Evolutionary conservation across 1,140 invertebrate genomes (phyloP), one percentile per base, ranked within the genome.

Genomic region (Oscheius sp.): DNA sequence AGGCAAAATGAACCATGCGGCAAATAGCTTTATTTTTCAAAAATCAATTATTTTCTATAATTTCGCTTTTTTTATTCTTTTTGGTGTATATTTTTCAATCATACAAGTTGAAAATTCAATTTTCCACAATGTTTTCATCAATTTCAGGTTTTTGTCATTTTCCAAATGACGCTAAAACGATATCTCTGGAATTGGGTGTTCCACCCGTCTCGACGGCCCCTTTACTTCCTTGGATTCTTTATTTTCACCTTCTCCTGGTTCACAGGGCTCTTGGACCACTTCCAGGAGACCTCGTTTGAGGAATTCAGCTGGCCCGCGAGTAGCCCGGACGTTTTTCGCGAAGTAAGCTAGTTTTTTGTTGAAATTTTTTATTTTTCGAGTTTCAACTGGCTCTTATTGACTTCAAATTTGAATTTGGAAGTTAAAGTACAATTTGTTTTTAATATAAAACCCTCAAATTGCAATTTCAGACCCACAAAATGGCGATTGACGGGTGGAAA

Each of bases 231-330:
- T n/a, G 7, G 7, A 10, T n/a, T 42, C 7, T 42, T 42, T n/a
- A 42, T 55, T 55, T 55, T 23, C 4, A 26, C 15, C 23, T 55
- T 68, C 15, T 66, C 3, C 46, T 72, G 65, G 32, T 3, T 34
- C 28, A 10, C 38, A 10, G 68, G 68, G 0, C 18, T 71, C 23
- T 28, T 72, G 10, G 68, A 71, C 32, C 65, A 35, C 29, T 18
- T 72, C 65, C 31, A 15, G 3, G 68, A 71, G 65, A 66, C 34
- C 23, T 71, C 68, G 3, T 71, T 71, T 34, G 35, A 1, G 10
- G 36, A 42, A 15, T 63, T 63, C 31, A 42, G 15, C 7, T 63
- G 61, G 61, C 61, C 15, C 61, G 35, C 10, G 28, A 18, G 15
- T 4, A 34, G 32, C 15, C 7, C 7, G 7, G 61, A 63, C 26